phyloP scores from a whole-genome alignment of 1,140 invertebrate genomes.

The Drosophila miranda region DNA sequence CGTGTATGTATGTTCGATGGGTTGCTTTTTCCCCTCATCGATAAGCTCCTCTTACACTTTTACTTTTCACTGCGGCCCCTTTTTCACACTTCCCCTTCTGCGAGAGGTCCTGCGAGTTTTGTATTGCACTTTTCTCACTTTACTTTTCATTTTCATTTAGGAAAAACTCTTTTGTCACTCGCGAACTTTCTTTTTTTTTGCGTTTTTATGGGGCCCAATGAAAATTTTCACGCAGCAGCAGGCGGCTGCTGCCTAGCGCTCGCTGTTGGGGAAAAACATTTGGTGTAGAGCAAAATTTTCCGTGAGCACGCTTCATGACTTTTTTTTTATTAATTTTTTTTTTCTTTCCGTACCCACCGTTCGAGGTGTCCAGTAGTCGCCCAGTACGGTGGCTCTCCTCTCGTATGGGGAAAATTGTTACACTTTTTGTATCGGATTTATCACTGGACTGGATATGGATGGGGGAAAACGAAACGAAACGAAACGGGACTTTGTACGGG shows the following conservation, averaged over 20 bases:
- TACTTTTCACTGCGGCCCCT: conserved; percentile 64
- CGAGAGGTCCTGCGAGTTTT: conserved; percentile 31
- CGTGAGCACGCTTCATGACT: conserved; percentile 46
- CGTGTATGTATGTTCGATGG: conserved; percentile 20
- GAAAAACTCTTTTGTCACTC: conserved; percentile 32
- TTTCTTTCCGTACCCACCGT: conserved; percentile 23
- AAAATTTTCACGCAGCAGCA: conserved; percentile 56
- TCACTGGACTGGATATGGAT: too few species aligned
- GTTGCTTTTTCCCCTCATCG: conserved; percentile 69
- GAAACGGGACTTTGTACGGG: conserved; percentile 1
- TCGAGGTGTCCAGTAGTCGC: background rate
- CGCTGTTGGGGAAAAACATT: conserved; percentile 61
- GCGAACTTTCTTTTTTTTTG: conserved; percentile 13
- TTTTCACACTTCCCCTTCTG: conserved; percentile 3
- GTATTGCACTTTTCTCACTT: conserved; percentile 34
- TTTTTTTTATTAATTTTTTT: conserved; percentile 28
- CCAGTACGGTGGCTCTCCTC: too few species aligned
- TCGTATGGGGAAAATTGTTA: conserved; percentile 9
- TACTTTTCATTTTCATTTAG: conserved; percentile 15
- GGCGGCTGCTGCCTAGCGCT: conserved; percentile 12
- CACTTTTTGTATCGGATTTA: conserved; percentile 22
- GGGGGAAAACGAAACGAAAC: too few species aligned
- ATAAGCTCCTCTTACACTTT: conserved; percentile 69
- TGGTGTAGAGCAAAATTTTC: conserved; percentile 78
- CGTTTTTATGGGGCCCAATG: conserved; percentile 20